These are phyloP conservation scores for Cebus imitator DNA, from an alignment of 2,113 vertebrate species.

Conservation along the genomic window DNA sequence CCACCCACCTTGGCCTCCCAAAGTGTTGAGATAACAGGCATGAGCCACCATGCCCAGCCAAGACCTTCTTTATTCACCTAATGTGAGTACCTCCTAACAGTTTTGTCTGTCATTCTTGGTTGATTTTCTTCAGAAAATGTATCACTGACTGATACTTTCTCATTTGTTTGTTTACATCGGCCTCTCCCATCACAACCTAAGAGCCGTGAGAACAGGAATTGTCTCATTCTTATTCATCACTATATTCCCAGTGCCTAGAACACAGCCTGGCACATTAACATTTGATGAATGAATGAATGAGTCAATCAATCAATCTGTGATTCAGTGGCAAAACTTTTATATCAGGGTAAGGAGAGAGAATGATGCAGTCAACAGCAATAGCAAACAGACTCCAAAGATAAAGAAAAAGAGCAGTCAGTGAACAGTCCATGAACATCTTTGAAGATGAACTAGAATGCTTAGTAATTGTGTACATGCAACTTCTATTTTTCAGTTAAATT, in stretches of 20 bases:
- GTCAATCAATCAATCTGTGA: background rate
- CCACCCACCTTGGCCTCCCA: too few species aligned
- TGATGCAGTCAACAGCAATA: background rate
- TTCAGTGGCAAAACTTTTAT: background rate
- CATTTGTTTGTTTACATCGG: background rate
- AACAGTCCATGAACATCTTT: background rate
- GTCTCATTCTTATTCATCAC: background rate
- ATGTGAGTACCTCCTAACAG: background rate
- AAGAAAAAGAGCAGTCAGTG: background rate
- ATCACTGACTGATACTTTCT: background rate
- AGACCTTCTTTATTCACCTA: background rate
- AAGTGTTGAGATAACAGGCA: too few species aligned
- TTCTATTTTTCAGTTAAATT: background rate
- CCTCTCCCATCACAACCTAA: background rate
- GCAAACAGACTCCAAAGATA: background rate
- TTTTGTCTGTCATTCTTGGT: background rate
- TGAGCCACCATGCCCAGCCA: too few species aligned
- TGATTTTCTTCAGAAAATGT: background rate
- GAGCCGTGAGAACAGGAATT: background rate
- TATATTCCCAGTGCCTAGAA: background rate
- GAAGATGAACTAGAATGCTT: background rate
- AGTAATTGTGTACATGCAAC: background rate
- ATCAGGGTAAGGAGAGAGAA: background rate
- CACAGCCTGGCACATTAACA: background rate
- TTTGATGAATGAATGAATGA: background rate